These are phyloP conservation scores for Mylabris phalerata DNA, from an alignment of 1,140 invertebrate genomes.

Conservation along the genomic window DNA sequence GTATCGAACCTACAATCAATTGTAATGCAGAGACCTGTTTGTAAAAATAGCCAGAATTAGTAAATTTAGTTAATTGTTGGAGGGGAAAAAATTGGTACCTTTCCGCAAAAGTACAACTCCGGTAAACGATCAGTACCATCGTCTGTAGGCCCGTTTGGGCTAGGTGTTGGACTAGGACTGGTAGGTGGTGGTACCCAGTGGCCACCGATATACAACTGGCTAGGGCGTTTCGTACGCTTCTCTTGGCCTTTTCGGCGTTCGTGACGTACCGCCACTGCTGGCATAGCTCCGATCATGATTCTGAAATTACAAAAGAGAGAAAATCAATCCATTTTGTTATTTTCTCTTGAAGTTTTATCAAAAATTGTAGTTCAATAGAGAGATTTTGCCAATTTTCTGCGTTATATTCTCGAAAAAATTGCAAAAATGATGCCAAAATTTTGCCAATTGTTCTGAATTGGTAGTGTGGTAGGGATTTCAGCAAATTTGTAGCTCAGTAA, in stretches of 20 bases:
- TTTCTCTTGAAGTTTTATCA: too few species aligned
- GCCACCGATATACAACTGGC: conserved; percentile 59
- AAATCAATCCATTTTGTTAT: too few species aligned
- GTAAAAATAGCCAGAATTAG: conserved; percentile 16
- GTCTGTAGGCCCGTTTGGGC: conserved; percentile 48
- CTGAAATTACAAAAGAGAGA: background rate
- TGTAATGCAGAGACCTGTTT: conserved; percentile 63
- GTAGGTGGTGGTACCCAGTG: conserved; percentile 51
- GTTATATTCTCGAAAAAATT: too few species aligned
- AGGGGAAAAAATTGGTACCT: conserved; percentile 45
- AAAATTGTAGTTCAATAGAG: too few species aligned
- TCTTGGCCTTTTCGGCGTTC: conserved; percentile 64
- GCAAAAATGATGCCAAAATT: too few species aligned
- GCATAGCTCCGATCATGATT: conserved; percentile 76
- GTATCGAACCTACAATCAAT: conserved; percentile 64
- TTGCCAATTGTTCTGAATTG: too few species aligned
- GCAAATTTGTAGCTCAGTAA: too few species aligned
- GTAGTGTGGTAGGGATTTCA: too few species aligned
- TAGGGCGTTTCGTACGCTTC: conserved; percentile 60
- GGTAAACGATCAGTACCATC: conserved; percentile 47
- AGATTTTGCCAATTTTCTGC: too few species aligned
- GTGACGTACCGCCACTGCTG: conserved; percentile 75
- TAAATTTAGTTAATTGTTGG: background rate
- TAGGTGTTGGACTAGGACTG: conserved; percentile 53
- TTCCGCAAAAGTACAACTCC: conserved; percentile 66